Conservation (phyloP, 2,888 invertebrate species). For the Calliphora vomitoria region DNA sequence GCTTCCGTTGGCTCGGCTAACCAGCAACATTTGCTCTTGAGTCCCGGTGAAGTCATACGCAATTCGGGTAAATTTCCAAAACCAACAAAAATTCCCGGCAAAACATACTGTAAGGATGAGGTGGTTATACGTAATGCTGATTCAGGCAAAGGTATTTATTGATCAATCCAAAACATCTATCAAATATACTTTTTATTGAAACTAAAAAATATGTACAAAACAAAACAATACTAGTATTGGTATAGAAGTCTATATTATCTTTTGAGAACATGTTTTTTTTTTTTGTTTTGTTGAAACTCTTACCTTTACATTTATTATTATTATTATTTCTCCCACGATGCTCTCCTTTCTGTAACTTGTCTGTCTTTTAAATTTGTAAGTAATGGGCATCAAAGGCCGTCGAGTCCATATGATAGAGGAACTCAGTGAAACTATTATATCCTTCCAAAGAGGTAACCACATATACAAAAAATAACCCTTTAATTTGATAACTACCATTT, state of each 20-base stretch:
- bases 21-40: constrained; percentile 86
- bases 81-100: constrained; percentile 95
- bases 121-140: constrained; percentile 97
- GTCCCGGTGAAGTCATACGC: constrained; percentile 93
- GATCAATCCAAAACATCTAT: constrained; percentile 9
- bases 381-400: constrained; percentile 99
- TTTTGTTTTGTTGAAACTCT: constrained; percentile 45
- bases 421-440: constrained; percentile 98
- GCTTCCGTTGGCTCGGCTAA: constrained; percentile 82
- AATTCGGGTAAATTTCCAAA: constrained; percentile 95
- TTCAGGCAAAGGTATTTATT: constrained; percentile 94
- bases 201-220: neutral
- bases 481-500: constrained; percentile 62
- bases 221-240: constrained; percentile 49
- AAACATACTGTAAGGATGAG: constrained; percentile 97
- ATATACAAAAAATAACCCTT: constrained; percentile 64
- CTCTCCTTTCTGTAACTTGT: constrained; percentile 69
- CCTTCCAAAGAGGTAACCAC: constrained; percentile 98
- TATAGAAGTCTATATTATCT: constrained; percentile 54
- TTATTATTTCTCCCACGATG: constrained; percentile 71
- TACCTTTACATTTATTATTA: constrained; percentile 65
- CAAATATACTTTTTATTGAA: neutral
- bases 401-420: constrained; percentile 99
- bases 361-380: constrained; percentile 85
- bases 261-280: constrained; percentile 48